A percentile compares a stretch with the other conserved stretches of the same genome.
Evolutionary conservation across 2,797 vertebrate genomes (phyloP).

Genomic region (Natrix natrix): DNA sequence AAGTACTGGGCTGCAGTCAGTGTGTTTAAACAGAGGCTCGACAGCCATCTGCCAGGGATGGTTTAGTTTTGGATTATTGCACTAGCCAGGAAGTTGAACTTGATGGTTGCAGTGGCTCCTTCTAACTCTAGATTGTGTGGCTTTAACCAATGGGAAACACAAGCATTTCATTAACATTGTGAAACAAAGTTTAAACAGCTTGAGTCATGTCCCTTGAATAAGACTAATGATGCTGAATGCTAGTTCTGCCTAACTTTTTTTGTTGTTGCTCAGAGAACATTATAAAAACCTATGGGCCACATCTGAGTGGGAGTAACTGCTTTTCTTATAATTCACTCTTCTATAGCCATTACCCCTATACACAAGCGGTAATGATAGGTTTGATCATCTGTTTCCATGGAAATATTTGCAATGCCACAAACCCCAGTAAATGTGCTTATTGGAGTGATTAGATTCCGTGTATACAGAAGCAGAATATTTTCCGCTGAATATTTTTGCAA

Average conservation of each 20-base stretch:
- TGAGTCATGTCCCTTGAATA: background rate
- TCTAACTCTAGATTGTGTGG: background rate
- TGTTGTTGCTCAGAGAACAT: conserved; percentile 14
- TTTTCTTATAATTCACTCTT: conserved; percentile 46
- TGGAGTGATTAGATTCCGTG: conserved; percentile 28
- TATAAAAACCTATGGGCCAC: conserved; percentile 9
- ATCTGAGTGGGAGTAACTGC: background rate
- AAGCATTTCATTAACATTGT: background rate
- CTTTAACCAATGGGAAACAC: background rate
- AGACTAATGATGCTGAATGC: background rate
- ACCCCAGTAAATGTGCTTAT: background rate
- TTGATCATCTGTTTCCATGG: conserved; percentile 49
- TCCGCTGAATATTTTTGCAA: conserved; percentile 11
- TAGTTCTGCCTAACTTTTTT: conserved; percentile 1
- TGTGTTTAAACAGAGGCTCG: background rate
- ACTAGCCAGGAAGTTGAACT: background rate
- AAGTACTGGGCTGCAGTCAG: background rate
- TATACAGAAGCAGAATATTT: background rate
- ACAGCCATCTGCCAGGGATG: background rate
- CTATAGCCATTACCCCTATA: conserved; percentile 30
- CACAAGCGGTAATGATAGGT: conserved; percentile 17
- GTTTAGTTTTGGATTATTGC: background rate
- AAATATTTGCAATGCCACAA: conserved; percentile 37
- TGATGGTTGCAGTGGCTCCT: background rate
- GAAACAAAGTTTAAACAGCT: background rate